These are phyloP conservation scores for Nicator chloris DNA, from an alignment of 2,113 vertebrate genomes.

Conservation along the genomic window DNA sequence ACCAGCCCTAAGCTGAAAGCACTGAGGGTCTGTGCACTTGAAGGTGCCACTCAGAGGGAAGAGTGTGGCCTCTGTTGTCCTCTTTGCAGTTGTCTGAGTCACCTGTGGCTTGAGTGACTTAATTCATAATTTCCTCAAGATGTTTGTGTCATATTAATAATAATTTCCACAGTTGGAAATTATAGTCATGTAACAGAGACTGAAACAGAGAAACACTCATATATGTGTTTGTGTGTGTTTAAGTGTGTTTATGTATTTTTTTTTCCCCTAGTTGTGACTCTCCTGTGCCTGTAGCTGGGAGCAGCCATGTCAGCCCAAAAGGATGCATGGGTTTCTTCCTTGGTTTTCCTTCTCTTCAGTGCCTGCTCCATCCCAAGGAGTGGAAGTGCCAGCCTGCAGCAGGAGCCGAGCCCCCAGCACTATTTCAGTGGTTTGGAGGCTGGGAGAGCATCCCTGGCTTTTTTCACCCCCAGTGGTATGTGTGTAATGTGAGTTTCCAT, in stretches of 20 bases:
- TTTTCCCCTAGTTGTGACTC: neutral
- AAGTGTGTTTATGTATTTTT: neutral
- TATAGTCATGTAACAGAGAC: neutral
- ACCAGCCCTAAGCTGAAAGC: neutral
- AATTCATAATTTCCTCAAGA: neutral
- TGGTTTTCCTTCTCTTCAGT: constrained; percentile 10
- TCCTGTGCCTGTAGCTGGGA: neutral
- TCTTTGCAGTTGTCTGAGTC: neutral
- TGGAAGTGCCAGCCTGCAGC: neutral
- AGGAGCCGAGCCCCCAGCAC: constrained; percentile 8
- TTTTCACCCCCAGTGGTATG: neutral
- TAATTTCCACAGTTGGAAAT: neutral
- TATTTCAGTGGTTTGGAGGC: constrained; percentile 32
- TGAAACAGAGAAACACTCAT: neutral
- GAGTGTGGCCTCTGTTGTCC: neutral
- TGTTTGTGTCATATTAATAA: neutral
- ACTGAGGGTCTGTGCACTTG: neutral
- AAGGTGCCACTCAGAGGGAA: neutral
- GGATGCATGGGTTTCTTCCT: neutral
- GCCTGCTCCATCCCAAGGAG: neutral
- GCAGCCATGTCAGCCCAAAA: neutral
- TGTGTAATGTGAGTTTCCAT: neutral
- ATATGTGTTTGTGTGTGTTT: neutral
- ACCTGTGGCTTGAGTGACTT: neutral
- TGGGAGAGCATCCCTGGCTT: constrained; percentile 36